A percentile compares a stretch with the other conserved stretches of the same genome.
Conservation (phyloP, 2,797 vertebrate genomes). For the Antennarius maculatus region DNA sequence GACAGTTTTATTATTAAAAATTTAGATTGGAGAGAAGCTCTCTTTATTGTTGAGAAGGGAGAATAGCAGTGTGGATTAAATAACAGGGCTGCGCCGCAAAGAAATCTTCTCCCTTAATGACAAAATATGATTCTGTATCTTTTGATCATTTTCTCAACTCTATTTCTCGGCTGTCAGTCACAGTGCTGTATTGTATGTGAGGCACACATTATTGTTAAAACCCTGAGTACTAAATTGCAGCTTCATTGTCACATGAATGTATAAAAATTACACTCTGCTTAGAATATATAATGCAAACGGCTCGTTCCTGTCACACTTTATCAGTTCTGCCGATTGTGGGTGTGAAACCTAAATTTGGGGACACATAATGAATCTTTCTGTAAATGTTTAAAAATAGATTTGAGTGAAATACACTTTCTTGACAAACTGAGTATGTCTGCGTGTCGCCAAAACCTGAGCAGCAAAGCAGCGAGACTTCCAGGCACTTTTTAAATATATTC, state of each 20-base stretch:
- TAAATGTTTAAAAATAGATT: constrained; percentile 7
- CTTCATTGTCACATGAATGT: constrained; percentile 18
- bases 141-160: constrained; percentile 40
- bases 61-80: constrained; percentile 33
- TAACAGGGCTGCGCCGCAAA: constrained; percentile 16
- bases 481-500: neutral
- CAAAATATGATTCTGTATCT: constrained; percentile 20
- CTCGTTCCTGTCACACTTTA: neutral
- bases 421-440: neutral
- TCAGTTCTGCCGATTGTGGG: neutral
- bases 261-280: constrained; percentile 44
- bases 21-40: constrained; percentile 47
- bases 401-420: constrained; percentile 8
- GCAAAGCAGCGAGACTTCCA: neutral
- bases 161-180: constrained; percentile 26
- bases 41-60: constrained; percentile 34
- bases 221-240: constrained; percentile 12
- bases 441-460: neutral
- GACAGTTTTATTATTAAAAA: constrained; percentile 63
- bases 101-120: constrained; percentile 19
- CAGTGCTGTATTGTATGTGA: constrained; percentile 24
- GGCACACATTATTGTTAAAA: constrained; percentile 26
- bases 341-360: constrained; percentile 10
- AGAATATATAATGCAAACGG: constrained; percentile 40
- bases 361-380: constrained; percentile 12